Base-by-base conservation (phyloP, 2,797 vertebrate species). In the Alcedo quadribrachys region DNA sequence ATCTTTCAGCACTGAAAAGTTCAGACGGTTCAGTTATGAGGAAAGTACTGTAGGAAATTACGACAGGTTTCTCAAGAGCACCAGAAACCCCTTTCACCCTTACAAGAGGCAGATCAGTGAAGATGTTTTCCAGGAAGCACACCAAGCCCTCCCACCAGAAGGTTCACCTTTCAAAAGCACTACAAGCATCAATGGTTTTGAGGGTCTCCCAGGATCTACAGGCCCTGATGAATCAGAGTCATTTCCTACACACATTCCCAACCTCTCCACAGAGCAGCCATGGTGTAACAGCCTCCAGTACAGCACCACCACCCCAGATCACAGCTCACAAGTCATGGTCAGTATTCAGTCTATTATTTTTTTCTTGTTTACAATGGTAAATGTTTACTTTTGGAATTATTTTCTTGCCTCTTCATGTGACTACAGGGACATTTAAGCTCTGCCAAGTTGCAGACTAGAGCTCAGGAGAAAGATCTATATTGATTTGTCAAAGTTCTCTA, bases 91-190 rank as follows among this genome's bases (percentile, higher is more conserved):
- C 22, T 99, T 98, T 95, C 98, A 99, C 85, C 98, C 98, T 0
- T 99, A 99, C 96, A 97, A 97, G 60, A 97, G 98, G 78, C 98
- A 98, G 89, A 97, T 98, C 96, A 98, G 98, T 0, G 98, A 99
- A 14, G 98, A 98, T 3, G 85, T 95, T 95, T 97, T 95, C 65
- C 96, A 83, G 7, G 98, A 98, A 46, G 67, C 95, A 12, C 97
- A 97, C 22, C 96, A 97, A 12, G 81, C 96, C 76, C 89, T 97
- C 51, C 92, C 95, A 6, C 90, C 97, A 5, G 97, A 97, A 6
- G 95, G 95, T 54, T 97, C 96, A 57, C 69, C 97, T 15, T 98
- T 98, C 94, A 97, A 97, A 90, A 95, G 24, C 2, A 53, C 89
- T 0, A 81, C 96, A 55, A n/a, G 76, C 8, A 83, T 97, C 13